These are phyloP conservation scores for Amorpha juglandis DNA, from an alignment of 2,888 invertebrate genomes.

Conservation along the genomic window DNA sequence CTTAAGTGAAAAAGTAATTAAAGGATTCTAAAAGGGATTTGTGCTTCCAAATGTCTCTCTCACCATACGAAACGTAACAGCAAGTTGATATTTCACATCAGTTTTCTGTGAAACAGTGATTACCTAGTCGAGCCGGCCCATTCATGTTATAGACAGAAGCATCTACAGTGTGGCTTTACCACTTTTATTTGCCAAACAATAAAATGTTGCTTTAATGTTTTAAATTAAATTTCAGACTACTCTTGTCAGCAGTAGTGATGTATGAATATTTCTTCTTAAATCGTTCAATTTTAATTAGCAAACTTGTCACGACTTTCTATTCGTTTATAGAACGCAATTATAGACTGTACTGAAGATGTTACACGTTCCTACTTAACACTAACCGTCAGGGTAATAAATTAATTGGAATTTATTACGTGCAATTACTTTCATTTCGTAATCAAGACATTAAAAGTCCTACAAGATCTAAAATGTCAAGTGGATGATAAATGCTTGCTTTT, in stretches of 20 bases:
- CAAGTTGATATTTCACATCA: too few relatives aligned
- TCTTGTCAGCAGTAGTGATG: neutral
- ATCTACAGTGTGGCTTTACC: too few relatives aligned
- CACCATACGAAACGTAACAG: too few relatives aligned
- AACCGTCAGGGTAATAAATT: conserved; percentile 12
- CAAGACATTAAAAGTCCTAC: neutral
- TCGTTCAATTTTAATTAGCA: conserved; percentile 22
- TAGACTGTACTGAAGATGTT: conserved; percentile 19
- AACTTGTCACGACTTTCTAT: conserved; percentile 17
- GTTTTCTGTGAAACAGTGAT: too few relatives aligned
- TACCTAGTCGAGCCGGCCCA: too few relatives aligned
- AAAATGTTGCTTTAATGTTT: too few relatives aligned
- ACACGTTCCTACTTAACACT: conserved; percentile 5
- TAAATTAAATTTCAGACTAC: too few relatives aligned
- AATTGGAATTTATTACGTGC: conserved; percentile 13
- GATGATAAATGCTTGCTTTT: conserved; percentile 8
- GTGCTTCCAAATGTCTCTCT: too few relatives aligned
- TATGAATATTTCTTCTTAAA: conserved; percentile 10
- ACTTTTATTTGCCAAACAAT: too few relatives aligned
- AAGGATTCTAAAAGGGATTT: too few relatives aligned
- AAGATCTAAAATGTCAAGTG: conserved; percentile 9
- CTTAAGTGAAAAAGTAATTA: too few relatives aligned
- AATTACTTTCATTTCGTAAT: conserved; percentile 9
- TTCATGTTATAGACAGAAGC: too few relatives aligned
- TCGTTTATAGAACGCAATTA: conserved; percentile 13